Evolutionary conservation across 1,140 invertebrate species (phyloP).

Genomic region (Aphis gossypii): DNA sequence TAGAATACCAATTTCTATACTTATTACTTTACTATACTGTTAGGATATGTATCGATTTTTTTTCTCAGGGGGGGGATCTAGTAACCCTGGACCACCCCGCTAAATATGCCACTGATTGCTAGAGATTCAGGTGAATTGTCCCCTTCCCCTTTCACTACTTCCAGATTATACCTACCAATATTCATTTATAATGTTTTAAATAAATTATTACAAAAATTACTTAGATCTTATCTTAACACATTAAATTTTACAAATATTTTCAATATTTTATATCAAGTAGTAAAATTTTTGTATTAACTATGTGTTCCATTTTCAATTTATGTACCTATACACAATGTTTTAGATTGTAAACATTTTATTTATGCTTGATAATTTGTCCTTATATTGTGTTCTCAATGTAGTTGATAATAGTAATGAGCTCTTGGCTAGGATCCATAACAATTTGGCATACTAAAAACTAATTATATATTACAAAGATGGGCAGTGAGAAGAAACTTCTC

Average conservation of each 20-base stretch:
- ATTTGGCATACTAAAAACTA: slow-evolving; percentile 9
- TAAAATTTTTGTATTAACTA: neutral
- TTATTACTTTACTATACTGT: no score
- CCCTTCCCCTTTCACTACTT: neutral
- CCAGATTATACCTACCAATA: no score
- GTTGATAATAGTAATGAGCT: neutral
- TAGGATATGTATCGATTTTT: no score
- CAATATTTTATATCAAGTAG: neutral
- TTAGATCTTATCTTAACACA: no score
- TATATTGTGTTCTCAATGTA: neutral
- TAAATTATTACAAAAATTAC: no score
- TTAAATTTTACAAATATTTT: neutral
- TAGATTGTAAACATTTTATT: neutral
- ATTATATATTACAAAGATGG: neutral
- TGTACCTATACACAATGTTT: neutral
- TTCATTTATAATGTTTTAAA: no score
- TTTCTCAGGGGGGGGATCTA: no score
- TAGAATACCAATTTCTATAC: no score
- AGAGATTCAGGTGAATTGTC: neutral
- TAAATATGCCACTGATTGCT: neutral
- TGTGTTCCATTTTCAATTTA: neutral
- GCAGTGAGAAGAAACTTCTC: no score
- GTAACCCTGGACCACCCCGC: no score
- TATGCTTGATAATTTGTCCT: neutral
- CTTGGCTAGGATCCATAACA: neutral